Percentiles rank a stretch among this genome's conserved stretches.
Evolutionary conservation across 1,140 invertebrate species (phyloP).

Genomic region (Hycleus phaleratus): DNA sequence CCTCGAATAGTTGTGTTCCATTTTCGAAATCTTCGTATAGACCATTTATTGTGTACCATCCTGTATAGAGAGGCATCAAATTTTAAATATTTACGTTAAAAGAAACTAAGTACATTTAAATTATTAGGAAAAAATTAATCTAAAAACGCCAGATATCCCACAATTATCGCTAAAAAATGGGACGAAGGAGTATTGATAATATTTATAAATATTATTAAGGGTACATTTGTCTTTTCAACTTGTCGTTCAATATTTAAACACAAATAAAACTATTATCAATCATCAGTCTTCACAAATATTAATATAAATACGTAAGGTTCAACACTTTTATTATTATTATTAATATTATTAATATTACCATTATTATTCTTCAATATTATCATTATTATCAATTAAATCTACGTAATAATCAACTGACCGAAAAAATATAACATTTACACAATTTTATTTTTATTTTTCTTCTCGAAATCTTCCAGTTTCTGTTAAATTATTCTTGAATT

Average conservation of each 20-base stretch:
- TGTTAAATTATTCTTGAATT: conserved; percentile 21
- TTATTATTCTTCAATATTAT: conserved; percentile 33
- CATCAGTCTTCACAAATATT: conserved; percentile 40
- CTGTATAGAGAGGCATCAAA: no score
- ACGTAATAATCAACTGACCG: conserved; percentile 37
- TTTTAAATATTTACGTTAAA: no score
- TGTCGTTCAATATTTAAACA: conserved; percentile 18
- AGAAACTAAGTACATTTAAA: conserved; percentile 1
- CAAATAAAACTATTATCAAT: conserved; percentile 36
- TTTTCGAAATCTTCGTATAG: no score
- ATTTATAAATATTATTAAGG: conserved; percentile 17
- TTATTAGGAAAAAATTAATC: not conserved
- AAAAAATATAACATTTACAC: conserved; percentile 40
- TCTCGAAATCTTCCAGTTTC: not conserved
- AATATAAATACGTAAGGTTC: conserved; percentile 34
- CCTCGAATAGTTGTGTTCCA: no score
- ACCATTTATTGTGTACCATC: no score
- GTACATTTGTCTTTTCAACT: no score
- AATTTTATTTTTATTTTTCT: conserved; percentile 21
- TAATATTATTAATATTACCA: not conserved
- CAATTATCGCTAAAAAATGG: not conserved
- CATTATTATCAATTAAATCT: conserved; percentile 20
- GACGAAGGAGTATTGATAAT: conserved; percentile 26
- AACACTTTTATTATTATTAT: conserved; percentile 21
- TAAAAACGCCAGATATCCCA: not conserved